These are phyloP conservation scores for Steatornis caripensis DNA, from an alignment of 2,113 vertebrate species.

Conservation along the genomic window DNA sequence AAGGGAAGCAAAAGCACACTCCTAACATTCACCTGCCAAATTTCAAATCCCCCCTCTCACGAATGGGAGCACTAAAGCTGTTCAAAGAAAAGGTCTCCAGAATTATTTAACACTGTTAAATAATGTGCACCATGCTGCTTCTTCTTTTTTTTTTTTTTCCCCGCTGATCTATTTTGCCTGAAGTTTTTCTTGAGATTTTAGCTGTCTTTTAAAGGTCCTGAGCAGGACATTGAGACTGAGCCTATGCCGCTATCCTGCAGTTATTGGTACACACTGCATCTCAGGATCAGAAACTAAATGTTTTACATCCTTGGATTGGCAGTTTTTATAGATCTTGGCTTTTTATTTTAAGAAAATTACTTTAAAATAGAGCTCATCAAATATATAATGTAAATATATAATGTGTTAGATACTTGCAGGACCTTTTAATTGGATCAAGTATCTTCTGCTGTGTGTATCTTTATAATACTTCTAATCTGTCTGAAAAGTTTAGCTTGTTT, in stretches of 20 bases:
- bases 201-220: not conserved
- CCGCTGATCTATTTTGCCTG: not conserved
- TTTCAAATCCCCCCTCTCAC: not conserved
- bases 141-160: rapidly evolving
- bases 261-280: not conserved
- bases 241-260: not conserved
- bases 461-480: not conserved
- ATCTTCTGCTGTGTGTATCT: not conserved
- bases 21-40: not conserved
- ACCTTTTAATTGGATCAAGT: not conserved
- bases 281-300: not conserved
- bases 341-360: not conserved
- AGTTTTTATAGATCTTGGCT: not conserved
- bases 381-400: not conserved
- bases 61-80: not conserved
- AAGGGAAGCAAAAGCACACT: not conserved
- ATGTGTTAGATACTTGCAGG: not conserved
- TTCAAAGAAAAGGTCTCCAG: constrained; percentile 18
- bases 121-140: not conserved
- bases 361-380: not conserved
- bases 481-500: not conserved
- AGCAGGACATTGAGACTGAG: not conserved
- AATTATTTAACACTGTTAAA: constrained; percentile 6
- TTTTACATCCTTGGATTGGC: not conserved
- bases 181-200: not conserved